Evolutionary conservation across 1,140 invertebrate genomes (phyloP).

Genomic region (Ceratoteleas bidentatus): DNA sequence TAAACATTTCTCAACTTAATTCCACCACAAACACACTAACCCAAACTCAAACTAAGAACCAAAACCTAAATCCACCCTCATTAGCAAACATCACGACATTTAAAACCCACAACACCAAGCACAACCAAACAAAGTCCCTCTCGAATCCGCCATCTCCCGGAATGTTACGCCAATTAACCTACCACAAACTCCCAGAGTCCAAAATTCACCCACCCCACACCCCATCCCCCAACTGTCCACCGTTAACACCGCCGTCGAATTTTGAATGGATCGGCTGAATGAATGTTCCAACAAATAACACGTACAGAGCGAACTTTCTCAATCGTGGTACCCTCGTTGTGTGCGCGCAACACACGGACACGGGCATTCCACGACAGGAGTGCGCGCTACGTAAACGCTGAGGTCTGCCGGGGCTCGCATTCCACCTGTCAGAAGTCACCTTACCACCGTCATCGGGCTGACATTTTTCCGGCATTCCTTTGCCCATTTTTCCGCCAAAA

Average conservation of each 20-base stretch:
- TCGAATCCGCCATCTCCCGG: too few relatives aligned
- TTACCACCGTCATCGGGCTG: constrained; percentile 24
- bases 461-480: constrained; percentile 22
- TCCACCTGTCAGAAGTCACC: constrained; percentile 77
- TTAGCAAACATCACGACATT: too few relatives aligned
- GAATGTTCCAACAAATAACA: constrained; percentile 48
- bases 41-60: too few relatives aligned
- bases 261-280: constrained; percentile 57
- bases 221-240: neutral
- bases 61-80: too few relatives aligned
- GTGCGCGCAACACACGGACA: constrained; percentile 33
- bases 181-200: neutral
- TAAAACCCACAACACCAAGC: too few relatives aligned
- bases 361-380: constrained; percentile 71
- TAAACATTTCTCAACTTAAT: too few relatives aligned
- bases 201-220: neutral
- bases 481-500: too few relatives aligned
- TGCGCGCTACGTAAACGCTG: constrained; percentile 37
- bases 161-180: neutral
- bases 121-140: too few relatives aligned
- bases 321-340: constrained; percentile 56
- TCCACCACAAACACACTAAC: too few relatives aligned
- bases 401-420: constrained; percentile 62
- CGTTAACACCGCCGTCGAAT: neutral
- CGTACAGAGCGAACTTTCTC: constrained; percentile 60